Evolutionary conservation across 92 coral and sea anemone genomes (phyloP), one percentile per base, ranked within the genome.

Genomic region (Palythoa heliodiscus): DNA sequence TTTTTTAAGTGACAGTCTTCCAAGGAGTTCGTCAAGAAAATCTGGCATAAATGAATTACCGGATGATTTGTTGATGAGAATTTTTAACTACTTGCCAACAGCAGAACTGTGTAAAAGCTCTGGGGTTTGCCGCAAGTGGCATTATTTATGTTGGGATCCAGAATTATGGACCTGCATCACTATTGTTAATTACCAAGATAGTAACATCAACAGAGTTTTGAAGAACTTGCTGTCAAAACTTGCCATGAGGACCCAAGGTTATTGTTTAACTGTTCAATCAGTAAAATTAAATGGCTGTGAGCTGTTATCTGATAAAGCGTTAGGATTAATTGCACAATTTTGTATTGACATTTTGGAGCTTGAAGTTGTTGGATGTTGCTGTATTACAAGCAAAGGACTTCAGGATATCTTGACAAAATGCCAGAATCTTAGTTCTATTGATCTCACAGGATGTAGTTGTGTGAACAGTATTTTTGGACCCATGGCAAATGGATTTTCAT

Each of bases 61-160:
- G 11, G 98, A 96, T 83, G 93, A 93, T 48, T 73, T 96, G 55
- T 88, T 96, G 89, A 87, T 96, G 69, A 82, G 60, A 16, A 94
- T 96, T 80, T 87, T 96, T 25, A 93, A 95, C 17, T 93, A 91
- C 89, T 83, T 96, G 38, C 72, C 94, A 20, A 95, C 97, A 11
- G 71, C 64, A 71, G 94, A 95, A 67, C 91, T 96, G 72, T 96
- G 99, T 76, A 84, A 55, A 76, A 92, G 91, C 77, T 95, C 99
- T 25, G 97, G 98, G 12, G 98, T 96, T 12, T 96, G 98, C 70
- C 90, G 70, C 52, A 96, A 89, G 63, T 96, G 99, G 99, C 97
- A 93, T 81, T 70, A 79, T 69, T 91, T 96, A 29, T 95, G 98
- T 57, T 96, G 99, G 99, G 99, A 96, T 71, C 99, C 99, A 14